Evolutionary conservation across 2,888 invertebrate genomes (phyloP), one percentile per base, ranked within the genome.

Genomic region (Tinea trinotella): DNA sequence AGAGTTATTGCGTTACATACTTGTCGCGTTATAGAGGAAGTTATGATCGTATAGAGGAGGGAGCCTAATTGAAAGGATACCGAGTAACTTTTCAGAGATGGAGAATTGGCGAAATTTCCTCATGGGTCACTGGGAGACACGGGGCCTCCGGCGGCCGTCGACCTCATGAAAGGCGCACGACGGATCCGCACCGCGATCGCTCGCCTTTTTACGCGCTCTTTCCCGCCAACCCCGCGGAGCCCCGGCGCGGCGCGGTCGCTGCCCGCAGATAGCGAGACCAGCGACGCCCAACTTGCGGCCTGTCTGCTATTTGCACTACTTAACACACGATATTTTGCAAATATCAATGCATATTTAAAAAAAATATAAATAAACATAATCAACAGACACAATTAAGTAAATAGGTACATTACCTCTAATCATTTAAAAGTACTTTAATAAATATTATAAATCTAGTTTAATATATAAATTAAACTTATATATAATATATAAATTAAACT

Each of bases 161-260:
- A 82, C 80, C 82, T 74, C 81, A 81, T 74, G 80, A 76, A 75
- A 77, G 81, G 79, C 79, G 81, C 73, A 71, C 75, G 68, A 20
- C 36, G 40, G 71, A 71, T 70, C 70, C 67, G 75, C 30, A 30
- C 76, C 71, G 68, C 75, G 71, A 60, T 74, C 76, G 81, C 76
- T 79, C 80, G 81, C 80, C 76, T 82, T 81, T 82, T 80, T 80
- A 80, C 81, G 81, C 80, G 81, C 76, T 81, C 77, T 76, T 76
- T 74, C 79, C 79, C 62, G 71, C 71, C 67, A 70, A 74, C 74
- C 71, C 74, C 74, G 76, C 76, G 72, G 73, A 78, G 80, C 81
- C 78, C 81, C 74, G 74, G 72, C 71, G 49, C 57, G 53, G 50
- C 58, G 73, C 80, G 82, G 81, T 80, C 82, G 82, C 84, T 82